Evolutionary conservation across 92 coral and sea anemone species (phyloP).

Genomic region (Porites divaricata): DNA sequence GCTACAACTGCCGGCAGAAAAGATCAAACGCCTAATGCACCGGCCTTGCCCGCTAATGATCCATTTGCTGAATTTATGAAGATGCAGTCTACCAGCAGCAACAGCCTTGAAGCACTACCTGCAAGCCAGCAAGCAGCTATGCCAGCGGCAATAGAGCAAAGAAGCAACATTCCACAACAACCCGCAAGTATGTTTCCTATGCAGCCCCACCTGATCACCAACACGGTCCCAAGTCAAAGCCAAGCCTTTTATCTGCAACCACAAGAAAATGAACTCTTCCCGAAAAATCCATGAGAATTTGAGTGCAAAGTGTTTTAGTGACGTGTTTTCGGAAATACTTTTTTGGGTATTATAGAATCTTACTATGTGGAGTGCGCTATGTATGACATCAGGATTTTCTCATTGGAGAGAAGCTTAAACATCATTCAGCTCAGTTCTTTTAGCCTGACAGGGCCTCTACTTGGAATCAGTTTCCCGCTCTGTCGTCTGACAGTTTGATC

Average conservation of each 20-base stretch:
- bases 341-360: not conserved
- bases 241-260: slow-evolving; percentile 47
- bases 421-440: not conserved
- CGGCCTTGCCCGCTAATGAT: slow-evolving; percentile 50
- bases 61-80: slow-evolving; percentile 87
- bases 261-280: slow-evolving; percentile 65
- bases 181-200: slow-evolving; percentile 19
- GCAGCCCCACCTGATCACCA: slow-evolving; percentile 30
- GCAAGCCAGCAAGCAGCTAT: slow-evolving; percentile 56
- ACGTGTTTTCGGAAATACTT: not conserved
- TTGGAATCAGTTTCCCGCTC: not conserved
- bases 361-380: slow-evolving; percentile 22
- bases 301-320: not conserved
- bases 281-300: slow-evolving; percentile 60
- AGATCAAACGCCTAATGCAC: slow-evolving; percentile 60
- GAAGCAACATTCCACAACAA: slow-evolving; percentile 56
- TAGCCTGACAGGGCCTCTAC: not conserved
- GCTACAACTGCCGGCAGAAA: slow-evolving; percentile 60
- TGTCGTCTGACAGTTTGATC: not conserved
- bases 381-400: not conserved
- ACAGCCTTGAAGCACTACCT: slow-evolving; percentile 24
- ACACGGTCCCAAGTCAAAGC: slow-evolving; percentile 27
- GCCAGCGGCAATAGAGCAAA: slow-evolving; percentile 64
- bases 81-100: slow-evolving; percentile 69
- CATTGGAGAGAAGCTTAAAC: not conserved